phyloP scores from a whole-genome alignment of 2,888 invertebrate genomes.

The Hyles lineata region DNA sequence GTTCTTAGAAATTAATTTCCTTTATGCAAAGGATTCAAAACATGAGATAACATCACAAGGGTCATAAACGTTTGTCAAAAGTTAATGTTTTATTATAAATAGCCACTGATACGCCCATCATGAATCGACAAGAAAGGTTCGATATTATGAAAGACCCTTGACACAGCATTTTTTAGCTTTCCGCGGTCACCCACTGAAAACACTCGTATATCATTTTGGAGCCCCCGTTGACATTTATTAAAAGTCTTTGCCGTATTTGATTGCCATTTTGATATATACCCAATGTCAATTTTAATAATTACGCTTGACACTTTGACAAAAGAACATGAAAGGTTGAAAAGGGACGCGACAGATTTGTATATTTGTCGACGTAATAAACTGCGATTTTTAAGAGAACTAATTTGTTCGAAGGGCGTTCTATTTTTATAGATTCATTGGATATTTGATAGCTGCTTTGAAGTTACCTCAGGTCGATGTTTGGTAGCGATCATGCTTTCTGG shows the following conservation, averaged over 20 bases:
- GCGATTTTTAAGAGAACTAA: neutral
- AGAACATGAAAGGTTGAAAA: neutral
- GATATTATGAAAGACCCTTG: conserved; percentile 64
- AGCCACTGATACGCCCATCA: conserved; percentile 52
- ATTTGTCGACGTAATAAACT: neutral
- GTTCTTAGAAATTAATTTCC: too few relatives aligned
- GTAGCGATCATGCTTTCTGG: too few relatives aligned
- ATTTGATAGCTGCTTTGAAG: too few relatives aligned
- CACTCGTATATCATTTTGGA: conserved; percentile 67
- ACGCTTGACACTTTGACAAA: conserved; percentile 4
- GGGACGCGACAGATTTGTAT: neutral
- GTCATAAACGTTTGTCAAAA: conserved; percentile 34
- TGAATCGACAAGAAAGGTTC: conserved; percentile 62
- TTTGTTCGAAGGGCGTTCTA: too few relatives aligned
- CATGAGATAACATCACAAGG: neutral
- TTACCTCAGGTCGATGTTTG: too few relatives aligned
- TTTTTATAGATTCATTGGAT: too few relatives aligned
- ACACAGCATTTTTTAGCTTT: conserved; percentile 65
- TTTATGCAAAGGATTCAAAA: too few relatives aligned
- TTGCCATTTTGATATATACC: conserved; percentile 55
- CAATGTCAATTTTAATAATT: conserved; percentile 23
- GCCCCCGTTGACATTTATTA: conserved; percentile 71
- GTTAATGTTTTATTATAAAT: conserved; percentile 48
- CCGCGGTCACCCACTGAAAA: conserved; percentile 58
- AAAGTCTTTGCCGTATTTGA: conserved; percentile 62